A percentile compares a stretch with the other conserved stretches of the same genome.
Conservation (phyloP, 1,140 invertebrate species). For the Drosophila sp. region DNA sequence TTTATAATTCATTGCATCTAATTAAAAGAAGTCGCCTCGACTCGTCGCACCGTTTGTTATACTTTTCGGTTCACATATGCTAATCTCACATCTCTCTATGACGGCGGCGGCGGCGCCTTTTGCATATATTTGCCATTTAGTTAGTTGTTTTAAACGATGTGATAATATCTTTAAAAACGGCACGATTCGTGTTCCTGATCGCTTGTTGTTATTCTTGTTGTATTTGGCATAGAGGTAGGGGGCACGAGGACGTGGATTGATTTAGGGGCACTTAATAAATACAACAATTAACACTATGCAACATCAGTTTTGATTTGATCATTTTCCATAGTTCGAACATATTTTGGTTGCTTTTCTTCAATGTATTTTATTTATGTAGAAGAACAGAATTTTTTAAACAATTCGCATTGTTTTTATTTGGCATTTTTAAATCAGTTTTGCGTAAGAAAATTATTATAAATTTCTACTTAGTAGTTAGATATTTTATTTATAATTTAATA, state of each 20-base stretch:
- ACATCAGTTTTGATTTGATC: too few relatives aligned
- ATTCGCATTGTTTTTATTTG: constrained; percentile 7
- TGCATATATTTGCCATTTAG: constrained; percentile 78
- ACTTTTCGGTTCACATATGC: constrained; percentile 51
- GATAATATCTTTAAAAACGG: constrained; percentile 73
- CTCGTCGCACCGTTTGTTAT: constrained; percentile 49
- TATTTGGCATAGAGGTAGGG: constrained; percentile 62
- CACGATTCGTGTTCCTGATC: constrained; percentile 48
- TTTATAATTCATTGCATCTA: constrained; percentile 50
- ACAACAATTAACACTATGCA: constrained; percentile 35
- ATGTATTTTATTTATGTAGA: too few relatives aligned
- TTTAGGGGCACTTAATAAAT: constrained; percentile 16
- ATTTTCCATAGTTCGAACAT: neutral
- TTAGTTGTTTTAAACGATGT: constrained; percentile 83
- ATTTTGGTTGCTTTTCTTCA: neutral
- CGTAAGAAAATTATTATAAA: neutral
- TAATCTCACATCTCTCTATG: constrained; percentile 24
- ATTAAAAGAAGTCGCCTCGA: constrained; percentile 48
- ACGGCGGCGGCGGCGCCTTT: constrained; percentile 38
- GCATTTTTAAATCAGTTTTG: neutral
- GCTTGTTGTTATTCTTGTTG: constrained; percentile 26
- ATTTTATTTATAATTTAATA: neutral
- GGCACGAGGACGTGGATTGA: neutral
- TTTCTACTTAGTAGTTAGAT: neutral
- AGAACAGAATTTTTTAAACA: constrained; percentile 1